Evolutionary conservation across 2,797 vertebrate genomes (phyloP).

Genomic region (Syngnathus rostellatus): DNA sequence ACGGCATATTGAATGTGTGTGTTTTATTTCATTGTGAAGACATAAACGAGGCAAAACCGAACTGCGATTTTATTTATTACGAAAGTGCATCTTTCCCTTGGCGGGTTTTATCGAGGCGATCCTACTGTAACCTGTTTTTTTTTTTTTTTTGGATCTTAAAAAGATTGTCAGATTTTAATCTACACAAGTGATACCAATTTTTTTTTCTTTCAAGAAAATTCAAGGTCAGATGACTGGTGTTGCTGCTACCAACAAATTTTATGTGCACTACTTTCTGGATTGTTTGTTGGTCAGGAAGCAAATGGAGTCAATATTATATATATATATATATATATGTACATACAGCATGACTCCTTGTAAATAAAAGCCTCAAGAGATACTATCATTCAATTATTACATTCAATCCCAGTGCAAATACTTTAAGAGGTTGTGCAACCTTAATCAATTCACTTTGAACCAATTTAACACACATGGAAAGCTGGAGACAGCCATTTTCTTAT

Average conservation of each 20-base stretch:
- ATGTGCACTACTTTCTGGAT: slow-evolving; percentile 3
- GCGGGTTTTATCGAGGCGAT: not conserved
- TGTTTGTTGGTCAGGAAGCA: slow-evolving; percentile 4
- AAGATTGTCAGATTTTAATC: not conserved
- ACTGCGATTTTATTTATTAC: slow-evolving; percentile 1
- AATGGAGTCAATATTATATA: not conserved
- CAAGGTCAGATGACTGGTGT: not conserved
- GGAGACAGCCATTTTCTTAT: not conserved
- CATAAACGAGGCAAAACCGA: slow-evolving; percentile 14
- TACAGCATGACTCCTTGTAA: not conserved
- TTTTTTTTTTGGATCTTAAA: not conserved
- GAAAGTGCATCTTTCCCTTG: not conserved
- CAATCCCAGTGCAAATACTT: not conserved
- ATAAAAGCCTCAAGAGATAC: not conserved
- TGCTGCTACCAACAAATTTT: not conserved
- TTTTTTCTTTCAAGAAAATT: not conserved
- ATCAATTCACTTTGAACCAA: not conserved
- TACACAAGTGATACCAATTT: not conserved
- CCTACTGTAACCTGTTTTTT: not conserved
- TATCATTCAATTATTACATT: not conserved
- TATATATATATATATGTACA: not conserved
- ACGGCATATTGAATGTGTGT: slow-evolving; percentile 41
- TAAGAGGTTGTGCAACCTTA: not conserved
- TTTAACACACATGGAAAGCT: not conserved
- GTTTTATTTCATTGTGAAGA: slow-evolving; percentile 20